A percentile compares a stretch with the other conserved stretches of the same genome.
These are phyloP conservation scores for Polydrusus cervinus DNA, from an alignment of 2,888 invertebrate genomes.

Conservation along the genomic window DNA sequence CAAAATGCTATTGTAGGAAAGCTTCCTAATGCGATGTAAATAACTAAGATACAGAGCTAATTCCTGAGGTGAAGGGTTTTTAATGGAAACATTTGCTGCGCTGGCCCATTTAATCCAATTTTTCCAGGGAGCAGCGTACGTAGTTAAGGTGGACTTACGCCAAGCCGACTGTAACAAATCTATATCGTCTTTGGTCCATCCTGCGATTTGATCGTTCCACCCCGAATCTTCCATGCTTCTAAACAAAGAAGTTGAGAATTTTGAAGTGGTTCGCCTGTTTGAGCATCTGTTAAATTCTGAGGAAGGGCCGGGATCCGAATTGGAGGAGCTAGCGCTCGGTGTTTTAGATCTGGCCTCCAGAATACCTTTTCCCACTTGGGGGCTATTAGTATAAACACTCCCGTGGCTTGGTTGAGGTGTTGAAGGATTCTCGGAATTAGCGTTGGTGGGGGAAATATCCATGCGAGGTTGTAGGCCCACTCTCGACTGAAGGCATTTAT, in stretches of 20 bases:
- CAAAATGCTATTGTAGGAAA: slow-evolving; percentile 37
- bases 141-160: slow-evolving; percentile 42
- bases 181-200: slow-evolving; percentile 7
- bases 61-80: slow-evolving; percentile 31
- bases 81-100: slow-evolving; percentile 14
- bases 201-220: slow-evolving; percentile 31
- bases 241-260: slow-evolving; percentile 46
- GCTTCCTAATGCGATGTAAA: slow-evolving; percentile 48
- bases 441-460: slow-evolving; percentile 62
- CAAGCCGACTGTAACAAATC: slow-evolving; percentile 30
- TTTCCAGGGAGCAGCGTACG: slow-evolving; percentile 16
- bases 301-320: slow-evolving; percentile 6
- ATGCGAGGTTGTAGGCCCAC: slow-evolving; percentile 48
- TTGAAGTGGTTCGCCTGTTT: slow-evolving; percentile 27
- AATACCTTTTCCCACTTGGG: slow-evolving; percentile 57
- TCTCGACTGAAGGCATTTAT: slow-evolving; percentile 52
- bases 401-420: slow-evolving; percentile 57
- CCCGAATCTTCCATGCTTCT: slow-evolving; percentile 47
- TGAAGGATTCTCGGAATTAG: slow-evolving; percentile 57
- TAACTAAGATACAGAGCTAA: slow-evolving; percentile 48
- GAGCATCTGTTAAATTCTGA: slow-evolving; percentile 15
- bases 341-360: slow-evolving; percentile 61
- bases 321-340: slow-evolving; percentile 58
- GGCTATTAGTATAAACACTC: slow-evolving; percentile 58
- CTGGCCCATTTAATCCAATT: slow-evolving; percentile 20